These are phyloP conservation scores for Leucosticte australis DNA, from an alignment of 2,113 vertebrate species.

Conservation along the genomic window DNA sequence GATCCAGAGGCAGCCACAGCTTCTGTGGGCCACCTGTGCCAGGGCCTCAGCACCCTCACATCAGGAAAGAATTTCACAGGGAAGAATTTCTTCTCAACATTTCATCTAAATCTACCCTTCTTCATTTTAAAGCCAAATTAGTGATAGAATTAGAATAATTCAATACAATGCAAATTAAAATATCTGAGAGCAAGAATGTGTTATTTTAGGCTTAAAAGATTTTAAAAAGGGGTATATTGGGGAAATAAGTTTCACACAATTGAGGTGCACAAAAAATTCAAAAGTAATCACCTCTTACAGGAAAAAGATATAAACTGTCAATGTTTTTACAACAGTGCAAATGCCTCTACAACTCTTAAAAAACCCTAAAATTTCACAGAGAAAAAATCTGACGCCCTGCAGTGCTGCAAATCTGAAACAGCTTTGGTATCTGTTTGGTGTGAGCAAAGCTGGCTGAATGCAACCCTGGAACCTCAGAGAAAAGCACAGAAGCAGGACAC, in stretches of 20 bases:
- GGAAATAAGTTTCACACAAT: neutral
- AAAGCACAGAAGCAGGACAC: neutral
- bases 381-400: neutral
- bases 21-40: neutral
- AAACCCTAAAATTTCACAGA: neutral
- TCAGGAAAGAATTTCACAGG: neutral
- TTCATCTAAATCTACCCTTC: neutral
- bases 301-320: neutral
- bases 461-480: fast-evolving
- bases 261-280: neutral
- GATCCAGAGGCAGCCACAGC: neutral
- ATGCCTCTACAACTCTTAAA: neutral
- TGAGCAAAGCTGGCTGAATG: neutral
- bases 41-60: fast-evolving
- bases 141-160: neutral
- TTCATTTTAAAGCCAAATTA: neutral
- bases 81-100: neutral
- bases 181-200: neutral
- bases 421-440: fast-evolving
- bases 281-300: neutral
- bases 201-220: neutral
- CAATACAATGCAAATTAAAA: neutral
- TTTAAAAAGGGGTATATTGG: neutral
- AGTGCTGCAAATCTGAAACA: neutral
- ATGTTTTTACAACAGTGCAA: neutral